phyloP scores from a whole-genome alignment of 37 sponge, comb jelly and placozoan species.

The Trichoplax adhaerens region DNA sequence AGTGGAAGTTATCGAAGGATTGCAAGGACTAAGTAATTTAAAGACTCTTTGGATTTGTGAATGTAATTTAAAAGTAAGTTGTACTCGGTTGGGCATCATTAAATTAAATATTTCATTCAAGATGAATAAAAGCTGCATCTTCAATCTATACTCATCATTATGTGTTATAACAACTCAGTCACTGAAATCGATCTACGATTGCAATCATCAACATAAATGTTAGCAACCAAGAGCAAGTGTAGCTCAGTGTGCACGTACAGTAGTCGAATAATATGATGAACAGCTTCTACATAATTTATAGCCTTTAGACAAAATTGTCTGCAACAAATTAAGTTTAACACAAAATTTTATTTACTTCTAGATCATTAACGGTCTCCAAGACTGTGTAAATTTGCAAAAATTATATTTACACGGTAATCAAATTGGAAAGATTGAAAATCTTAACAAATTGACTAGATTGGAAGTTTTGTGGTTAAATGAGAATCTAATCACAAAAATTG shows the following conservation, averaged over 20 bases:
- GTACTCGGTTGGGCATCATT: not conserved
- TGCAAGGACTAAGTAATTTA: constrained; percentile 28
- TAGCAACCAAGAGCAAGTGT: too few species aligned
- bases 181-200: too few species aligned
- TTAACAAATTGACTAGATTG: constrained; percentile 32
- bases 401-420: constrained; percentile 58
- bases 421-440: constrained; percentile 45
- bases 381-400: constrained; percentile 26
- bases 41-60: constrained; percentile 81
- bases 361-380: constrained; percentile 37
- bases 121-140: constrained; percentile 5
- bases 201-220: too few species aligned
- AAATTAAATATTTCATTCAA: constrained; percentile 1
- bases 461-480: constrained; percentile 60
- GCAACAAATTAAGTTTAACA: too few species aligned
- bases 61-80: constrained; percentile 29
- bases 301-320: too few species aligned
- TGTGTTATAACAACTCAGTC: too few species aligned
- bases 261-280: too few species aligned
- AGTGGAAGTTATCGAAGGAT: constrained; percentile 29
- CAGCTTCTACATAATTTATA: too few species aligned
- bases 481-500: constrained; percentile 45
- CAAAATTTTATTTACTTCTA: not conserved
- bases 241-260: too few species aligned
- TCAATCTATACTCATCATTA: too few species aligned